Evolutionary conservation across 2,888 invertebrate genomes (phyloP).

Genomic region (Andrena bucephala): DNA sequence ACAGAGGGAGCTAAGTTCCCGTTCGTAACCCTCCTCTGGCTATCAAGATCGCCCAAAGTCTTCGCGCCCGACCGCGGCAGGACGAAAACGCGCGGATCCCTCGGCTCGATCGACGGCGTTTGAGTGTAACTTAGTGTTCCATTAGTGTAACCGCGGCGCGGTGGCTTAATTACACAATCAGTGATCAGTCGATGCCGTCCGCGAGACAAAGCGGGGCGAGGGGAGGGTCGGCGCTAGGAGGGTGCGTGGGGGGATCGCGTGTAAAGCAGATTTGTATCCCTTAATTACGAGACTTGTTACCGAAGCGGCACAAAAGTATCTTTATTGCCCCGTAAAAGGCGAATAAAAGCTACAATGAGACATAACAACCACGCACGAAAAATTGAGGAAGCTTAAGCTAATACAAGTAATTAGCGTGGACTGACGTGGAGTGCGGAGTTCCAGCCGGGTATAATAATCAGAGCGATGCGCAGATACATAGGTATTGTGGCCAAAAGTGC

Average conservation of each 20-base stretch:
- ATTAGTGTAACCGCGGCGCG: slow-evolving; percentile 21
- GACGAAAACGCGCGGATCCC: not conserved
- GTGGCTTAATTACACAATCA: slow-evolving; percentile 58
- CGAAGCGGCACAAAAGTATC: slow-evolving; percentile 39
- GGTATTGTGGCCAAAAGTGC: slow-evolving; percentile 39
- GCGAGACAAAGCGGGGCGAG: no score
- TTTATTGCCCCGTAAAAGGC: slow-evolving; percentile 60
- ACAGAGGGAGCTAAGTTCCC: no score
- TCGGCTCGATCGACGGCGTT: not conserved
- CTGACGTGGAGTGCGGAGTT: slow-evolving; percentile 36
- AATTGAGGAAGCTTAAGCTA: slow-evolving; percentile 58
- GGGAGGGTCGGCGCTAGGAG: not conserved
- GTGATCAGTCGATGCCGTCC: not conserved
- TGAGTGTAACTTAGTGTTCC: not conserved
- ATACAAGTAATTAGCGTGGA: slow-evolving; percentile 62
- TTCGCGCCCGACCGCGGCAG: not conserved
- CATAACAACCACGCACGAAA: slow-evolving; percentile 48
- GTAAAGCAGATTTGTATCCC: slow-evolving; percentile 49
- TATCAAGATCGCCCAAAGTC: not conserved
- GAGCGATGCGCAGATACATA: slow-evolving; percentile 50
- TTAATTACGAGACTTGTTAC: slow-evolving; percentile 63
- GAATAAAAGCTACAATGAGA: slow-evolving; percentile 53
- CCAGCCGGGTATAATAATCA: slow-evolving; percentile 44
- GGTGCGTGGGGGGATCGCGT: slow-evolving; percentile 22
- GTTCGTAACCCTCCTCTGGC: no score